Percentiles rank a stretch among this genome's conserved stretches.
These are phyloP conservation scores for Hymenopus coronatus DNA, from an alignment of 2,888 invertebrate genomes.

Conservation along the genomic window DNA sequence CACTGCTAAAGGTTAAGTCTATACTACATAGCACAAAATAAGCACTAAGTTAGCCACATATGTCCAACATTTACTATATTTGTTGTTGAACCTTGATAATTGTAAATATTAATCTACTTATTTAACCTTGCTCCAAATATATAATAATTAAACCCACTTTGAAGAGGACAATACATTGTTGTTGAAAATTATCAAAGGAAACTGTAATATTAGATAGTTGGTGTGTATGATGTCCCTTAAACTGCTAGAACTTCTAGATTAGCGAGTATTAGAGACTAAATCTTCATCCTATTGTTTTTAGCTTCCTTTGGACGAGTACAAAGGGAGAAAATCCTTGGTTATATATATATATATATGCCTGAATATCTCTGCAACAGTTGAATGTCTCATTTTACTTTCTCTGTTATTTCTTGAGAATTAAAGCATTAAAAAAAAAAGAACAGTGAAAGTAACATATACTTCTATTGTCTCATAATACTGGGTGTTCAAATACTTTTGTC, in stretches of 20 bases:
- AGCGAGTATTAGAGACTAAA: background rate
- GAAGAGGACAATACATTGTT: background rate
- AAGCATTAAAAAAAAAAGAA: too few relatives aligned
- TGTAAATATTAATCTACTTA: background rate
- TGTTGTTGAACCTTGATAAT: background rate
- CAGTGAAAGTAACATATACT: too few relatives aligned
- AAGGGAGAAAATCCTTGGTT: background rate
- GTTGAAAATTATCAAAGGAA: background rate
- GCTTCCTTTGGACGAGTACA: background rate
- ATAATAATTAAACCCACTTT: background rate
- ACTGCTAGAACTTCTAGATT: background rate
- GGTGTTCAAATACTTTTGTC: too few relatives aligned
- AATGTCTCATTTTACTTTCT: too few relatives aligned
- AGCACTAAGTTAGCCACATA: background rate
- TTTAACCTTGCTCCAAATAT: background rate
- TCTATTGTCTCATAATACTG: too few relatives aligned
- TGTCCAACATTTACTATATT: background rate
- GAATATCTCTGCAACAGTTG: background rate
- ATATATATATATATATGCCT: background rate
- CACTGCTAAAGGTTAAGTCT: background rate
- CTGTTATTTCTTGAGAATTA: too few relatives aligned
- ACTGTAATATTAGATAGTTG: background rate
- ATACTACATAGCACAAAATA: background rate
- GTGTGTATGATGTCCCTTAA: background rate
- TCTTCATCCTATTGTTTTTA: background rate